phyloP scores from a whole-genome alignment of 1,140 invertebrate species.

The Periplaneta americana region DNA sequence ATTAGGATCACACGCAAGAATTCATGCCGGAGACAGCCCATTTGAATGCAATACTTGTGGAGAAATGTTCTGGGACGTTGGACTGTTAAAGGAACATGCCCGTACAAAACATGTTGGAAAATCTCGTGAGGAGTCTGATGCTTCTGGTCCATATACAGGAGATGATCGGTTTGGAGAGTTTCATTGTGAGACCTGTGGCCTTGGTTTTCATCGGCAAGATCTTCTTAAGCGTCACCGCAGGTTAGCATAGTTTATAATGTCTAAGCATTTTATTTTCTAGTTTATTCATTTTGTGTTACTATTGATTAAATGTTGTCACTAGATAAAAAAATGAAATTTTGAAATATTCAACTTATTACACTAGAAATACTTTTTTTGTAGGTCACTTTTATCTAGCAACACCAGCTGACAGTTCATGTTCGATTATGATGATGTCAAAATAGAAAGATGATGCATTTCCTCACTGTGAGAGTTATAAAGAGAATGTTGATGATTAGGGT shows the following conservation, averaged over 20 bases:
- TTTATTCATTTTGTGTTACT: not conserved
- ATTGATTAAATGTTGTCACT: not conserved
- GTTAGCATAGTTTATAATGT: constrained; percentile 14
- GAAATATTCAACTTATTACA: not conserved
- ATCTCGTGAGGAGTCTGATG: constrained; percentile 6
- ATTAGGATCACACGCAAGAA: constrained; percentile 60
- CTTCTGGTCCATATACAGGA: constrained; percentile 43
- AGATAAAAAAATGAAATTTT: not conserved
- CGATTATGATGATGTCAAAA: too few relatives aligned
- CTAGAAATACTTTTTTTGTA: too few relatives aligned
- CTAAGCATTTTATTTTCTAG: not conserved
- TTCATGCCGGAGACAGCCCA: constrained; percentile 55
- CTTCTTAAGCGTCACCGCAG: constrained; percentile 62
- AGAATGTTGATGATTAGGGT: too few relatives aligned
- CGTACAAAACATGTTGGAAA: constrained; percentile 14
- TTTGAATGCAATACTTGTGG: constrained; percentile 69
- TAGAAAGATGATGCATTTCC: too few relatives aligned
- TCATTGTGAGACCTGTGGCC: constrained; percentile 68
- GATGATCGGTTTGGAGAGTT: constrained; percentile 64
- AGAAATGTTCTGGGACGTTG: constrained; percentile 72
- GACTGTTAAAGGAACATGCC: constrained; percentile 42
- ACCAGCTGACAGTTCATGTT: too few relatives aligned
- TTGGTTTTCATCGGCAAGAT: constrained; percentile 68
- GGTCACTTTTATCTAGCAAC: too few relatives aligned
- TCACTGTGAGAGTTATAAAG: too few relatives aligned